Evolutionary conservation across 2,888 invertebrate species (phyloP).

Genomic region (Drosophila borborema): DNA sequence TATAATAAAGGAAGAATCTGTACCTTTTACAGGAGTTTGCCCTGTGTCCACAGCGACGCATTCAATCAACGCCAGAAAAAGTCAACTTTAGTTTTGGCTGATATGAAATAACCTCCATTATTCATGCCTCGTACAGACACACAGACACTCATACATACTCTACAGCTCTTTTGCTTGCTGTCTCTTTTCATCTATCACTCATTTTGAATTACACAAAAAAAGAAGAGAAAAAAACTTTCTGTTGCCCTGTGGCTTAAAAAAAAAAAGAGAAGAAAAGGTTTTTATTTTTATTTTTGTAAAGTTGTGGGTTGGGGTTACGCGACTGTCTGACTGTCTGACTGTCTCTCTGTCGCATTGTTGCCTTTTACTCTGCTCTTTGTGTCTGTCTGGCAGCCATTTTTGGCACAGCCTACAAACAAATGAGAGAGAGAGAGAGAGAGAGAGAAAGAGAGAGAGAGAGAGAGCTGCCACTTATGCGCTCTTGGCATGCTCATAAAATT

Average conservation of each 20-base stretch:
- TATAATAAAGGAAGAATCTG: constrained; percentile 14
- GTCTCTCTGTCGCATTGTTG: constrained; percentile 59
- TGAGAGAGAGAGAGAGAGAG: constrained; percentile 15
- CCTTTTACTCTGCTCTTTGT: constrained; percentile 50
- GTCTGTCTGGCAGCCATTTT: constrained; percentile 58
- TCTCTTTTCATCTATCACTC: constrained; percentile 38
- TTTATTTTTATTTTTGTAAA: constrained; percentile 29
- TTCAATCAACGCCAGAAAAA: constrained; percentile 61
- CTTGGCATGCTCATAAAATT: constrained; percentile 79
- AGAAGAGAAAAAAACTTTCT: constrained; percentile 44
- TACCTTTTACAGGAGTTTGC: not conserved
- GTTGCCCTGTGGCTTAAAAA: constrained; percentile 69
- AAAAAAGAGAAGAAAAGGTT: constrained; percentile 34
- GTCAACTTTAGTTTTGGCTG: constrained; percentile 62
- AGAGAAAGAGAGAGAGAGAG: not conserved
- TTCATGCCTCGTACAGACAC: constrained; percentile 34
- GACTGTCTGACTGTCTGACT: constrained; percentile 28
- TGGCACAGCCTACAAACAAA: constrained; percentile 27
- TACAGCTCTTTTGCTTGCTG: not conserved
- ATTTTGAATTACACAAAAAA: constrained; percentile 33
- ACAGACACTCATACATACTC: not conserved
- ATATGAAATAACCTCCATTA: constrained; percentile 58
- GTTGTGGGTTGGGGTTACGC: not conserved
- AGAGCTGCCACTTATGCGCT: constrained; percentile 60
- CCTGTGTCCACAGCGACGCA: constrained; percentile 20